Evolutionary conservation across 2,888 invertebrate genomes (phyloP).

Genomic region (Drosophila fulvimacula): DNA sequence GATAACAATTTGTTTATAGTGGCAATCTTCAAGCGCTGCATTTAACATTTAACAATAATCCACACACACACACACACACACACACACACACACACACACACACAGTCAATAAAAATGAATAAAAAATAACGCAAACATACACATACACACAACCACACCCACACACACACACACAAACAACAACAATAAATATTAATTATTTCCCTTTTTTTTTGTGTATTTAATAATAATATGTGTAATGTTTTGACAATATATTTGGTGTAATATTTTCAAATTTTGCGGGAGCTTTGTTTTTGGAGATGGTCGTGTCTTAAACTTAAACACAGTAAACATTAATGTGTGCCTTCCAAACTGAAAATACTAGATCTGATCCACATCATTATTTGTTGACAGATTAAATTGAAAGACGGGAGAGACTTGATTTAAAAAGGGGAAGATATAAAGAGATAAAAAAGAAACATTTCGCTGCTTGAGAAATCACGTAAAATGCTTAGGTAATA

Average conservation of each 20-base stretch:
- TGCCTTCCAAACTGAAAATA: neutral
- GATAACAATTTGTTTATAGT: constrained; percentile 42
- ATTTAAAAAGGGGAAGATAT: too few species aligned
- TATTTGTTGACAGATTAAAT: neutral
- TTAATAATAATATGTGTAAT: constrained; percentile 70
- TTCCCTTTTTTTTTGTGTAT: constrained; percentile 62
- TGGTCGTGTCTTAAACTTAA: neutral
- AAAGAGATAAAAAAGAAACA: too few species aligned
- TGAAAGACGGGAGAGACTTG: neutral
- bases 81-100: constrained; percentile 1
- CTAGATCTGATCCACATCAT: too few species aligned
- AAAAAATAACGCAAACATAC: constrained; percentile 2
- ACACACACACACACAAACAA: constrained; percentile 21
- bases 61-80: constrained; percentile 1
- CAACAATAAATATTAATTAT: constrained; percentile 50
- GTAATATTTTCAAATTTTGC: constrained; percentile 59
- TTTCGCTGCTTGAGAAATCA: too few species aligned
- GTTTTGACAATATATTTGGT: constrained; percentile 72
- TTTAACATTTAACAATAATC: constrained; percentile 53
- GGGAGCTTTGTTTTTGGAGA: neutral
- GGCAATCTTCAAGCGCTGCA: constrained; percentile 45
- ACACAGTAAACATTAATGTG: too few species aligned
- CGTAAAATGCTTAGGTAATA: too few species aligned
- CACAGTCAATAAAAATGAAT: too few species aligned
- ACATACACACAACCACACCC: constrained; percentile 21